A percentile compares a stretch with the other conserved stretches of the same genome.
Conservation (phyloP, 2,888 invertebrate species). For the Eretmocerus hayati region DNA sequence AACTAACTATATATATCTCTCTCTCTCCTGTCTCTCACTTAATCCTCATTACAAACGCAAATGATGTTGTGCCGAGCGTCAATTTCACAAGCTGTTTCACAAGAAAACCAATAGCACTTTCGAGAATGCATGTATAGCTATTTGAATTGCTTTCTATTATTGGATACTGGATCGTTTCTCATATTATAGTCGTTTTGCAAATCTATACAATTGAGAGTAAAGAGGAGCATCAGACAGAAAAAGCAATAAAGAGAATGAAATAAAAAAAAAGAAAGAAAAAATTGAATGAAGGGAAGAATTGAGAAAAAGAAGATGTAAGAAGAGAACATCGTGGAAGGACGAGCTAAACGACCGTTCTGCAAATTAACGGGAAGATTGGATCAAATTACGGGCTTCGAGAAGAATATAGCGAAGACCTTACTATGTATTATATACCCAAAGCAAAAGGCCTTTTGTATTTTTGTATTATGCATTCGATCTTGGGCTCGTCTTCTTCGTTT, state of each 20-base stretch:
- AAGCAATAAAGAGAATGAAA: not conserved
- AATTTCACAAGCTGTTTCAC: no score
- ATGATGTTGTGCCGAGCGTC: no score
- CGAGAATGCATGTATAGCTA: no score
- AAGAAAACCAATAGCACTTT: no score
- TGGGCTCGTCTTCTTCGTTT: not conserved
- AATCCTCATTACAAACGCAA: no score
- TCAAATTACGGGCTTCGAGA: slow-evolving; percentile 16
- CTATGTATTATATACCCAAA: slow-evolving; percentile 5
- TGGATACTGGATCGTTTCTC: not conserved
- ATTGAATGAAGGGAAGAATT: not conserved
- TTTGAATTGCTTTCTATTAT: no score
- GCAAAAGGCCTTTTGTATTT: not conserved
- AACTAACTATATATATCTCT: no score
- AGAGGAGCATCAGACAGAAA: not conserved
- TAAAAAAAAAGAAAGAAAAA: not conserved
- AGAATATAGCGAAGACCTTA: no score
- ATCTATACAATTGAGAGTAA: no score
- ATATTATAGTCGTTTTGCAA: not conserved
- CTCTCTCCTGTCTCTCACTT: no score
- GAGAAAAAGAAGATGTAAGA: not conserved
- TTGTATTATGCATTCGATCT: slow-evolving; percentile 18
- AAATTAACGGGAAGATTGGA: slow-evolving; percentile 22
- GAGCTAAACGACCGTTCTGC: slow-evolving; percentile 17
- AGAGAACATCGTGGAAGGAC: slow-evolving; percentile 8